A percentile compares a stretch with the other conserved stretches of the same genome.
phyloP scores from a whole-genome alignment of 2,888 invertebrate genomes.

The Theodoxus fluviatilis region DNA sequence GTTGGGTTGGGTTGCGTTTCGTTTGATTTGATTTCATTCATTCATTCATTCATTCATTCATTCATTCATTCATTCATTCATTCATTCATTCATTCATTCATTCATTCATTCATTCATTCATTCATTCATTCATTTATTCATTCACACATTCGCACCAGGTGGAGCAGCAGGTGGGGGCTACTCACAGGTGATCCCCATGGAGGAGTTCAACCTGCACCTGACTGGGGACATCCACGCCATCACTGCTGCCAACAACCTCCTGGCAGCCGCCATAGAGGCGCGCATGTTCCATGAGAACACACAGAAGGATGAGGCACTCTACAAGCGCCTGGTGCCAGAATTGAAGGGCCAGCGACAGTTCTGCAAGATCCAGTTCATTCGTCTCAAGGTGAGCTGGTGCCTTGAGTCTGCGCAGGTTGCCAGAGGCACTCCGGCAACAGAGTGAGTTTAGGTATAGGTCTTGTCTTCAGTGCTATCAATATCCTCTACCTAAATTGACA shows the following conservation, averaged over 20 bases:
- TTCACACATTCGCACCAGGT: slow-evolving; percentile 68
- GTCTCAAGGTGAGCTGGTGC: slow-evolving; percentile 68
- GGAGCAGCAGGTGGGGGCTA: slow-evolving; percentile 99
- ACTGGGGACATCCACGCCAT: slow-evolving; percentile 98
- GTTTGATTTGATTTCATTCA: no score
- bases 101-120: not conserved
- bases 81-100: not conserved
- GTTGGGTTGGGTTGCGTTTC: no score
- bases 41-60: no score
- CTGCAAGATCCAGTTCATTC: slow-evolving; percentile 83
- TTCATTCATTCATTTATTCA: no score
- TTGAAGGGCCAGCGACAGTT: slow-evolving; percentile 83
- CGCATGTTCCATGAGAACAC: slow-evolving; percentile 96
- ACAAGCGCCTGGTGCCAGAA: slow-evolving; percentile 85
- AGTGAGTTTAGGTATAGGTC: not conserved
- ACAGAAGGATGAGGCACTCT: slow-evolving; percentile 83
- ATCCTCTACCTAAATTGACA: no score
- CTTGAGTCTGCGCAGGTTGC: no score
- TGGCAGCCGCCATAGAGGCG: slow-evolving; percentile 97
- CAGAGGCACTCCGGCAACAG: no score
- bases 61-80: not conserved
- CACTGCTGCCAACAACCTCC: slow-evolving; percentile 94
- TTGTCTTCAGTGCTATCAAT: no score
- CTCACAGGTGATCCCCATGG: slow-evolving; percentile 97
- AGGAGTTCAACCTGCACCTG: slow-evolving; percentile 97